Evolutionary conservation across 2,888 invertebrate genomes (phyloP), one percentile per base, ranked within the genome.

Genomic region (Leptinotarsa juncta): DNA sequence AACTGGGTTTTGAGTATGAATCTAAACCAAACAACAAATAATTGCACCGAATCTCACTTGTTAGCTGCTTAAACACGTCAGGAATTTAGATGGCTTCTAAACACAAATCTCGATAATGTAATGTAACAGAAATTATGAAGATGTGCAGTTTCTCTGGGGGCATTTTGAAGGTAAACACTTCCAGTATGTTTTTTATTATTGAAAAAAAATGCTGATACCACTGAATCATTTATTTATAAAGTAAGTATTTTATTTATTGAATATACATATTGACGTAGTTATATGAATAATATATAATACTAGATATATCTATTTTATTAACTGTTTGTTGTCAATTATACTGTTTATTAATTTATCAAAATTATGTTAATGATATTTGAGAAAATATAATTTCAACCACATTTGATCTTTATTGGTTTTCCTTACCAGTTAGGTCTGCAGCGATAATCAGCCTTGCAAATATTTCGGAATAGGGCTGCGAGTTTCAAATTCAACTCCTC

Each of bases 391-490:
- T 78, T 77, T 77, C 80, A 76, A 80, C 69, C 73, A 74, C 55
- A 73, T 65, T 62, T 48, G 14, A 32, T 66, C 48, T 62, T 51
- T 65, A 53, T 70, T 75, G 66, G 57, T 23, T 57, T 23, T 23
- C 26, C 23, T 57, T 51, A 42, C 42, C 51, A n/a, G n/a, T 51
- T 68, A 51, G 50, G 51, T 51, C 15, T 51, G 68, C 42, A 84
- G 83, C 50, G 86, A 72, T 87, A 93, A 96, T 95, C 95, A 96
- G 20, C 96, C 96, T 83, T 96, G 96, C 20, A 96, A 88, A 85
- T 96, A 96, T 87, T 95, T 96, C 53, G 96, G 95, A 48, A 94
- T 93, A 0, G 93, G 93, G 16, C 94, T 91, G 16, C 92, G 92
- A 1, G 95, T 93, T 66, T 87, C 84, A 86, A 96, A 96, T 73